phyloP scores from a whole-genome alignment of 2,113 vertebrate species.

The Zosterops borbonicus region DNA sequence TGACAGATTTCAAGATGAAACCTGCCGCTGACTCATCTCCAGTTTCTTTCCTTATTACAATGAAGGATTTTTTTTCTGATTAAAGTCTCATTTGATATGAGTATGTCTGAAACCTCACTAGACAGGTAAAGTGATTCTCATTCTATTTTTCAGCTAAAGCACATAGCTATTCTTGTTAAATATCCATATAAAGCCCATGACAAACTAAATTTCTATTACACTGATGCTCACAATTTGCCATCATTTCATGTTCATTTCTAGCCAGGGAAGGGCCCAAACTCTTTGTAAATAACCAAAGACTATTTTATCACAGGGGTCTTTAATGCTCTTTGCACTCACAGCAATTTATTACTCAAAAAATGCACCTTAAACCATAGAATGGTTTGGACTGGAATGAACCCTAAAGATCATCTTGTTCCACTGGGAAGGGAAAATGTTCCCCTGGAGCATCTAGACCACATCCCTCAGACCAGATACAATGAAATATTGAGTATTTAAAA shows the following conservation, averaged over 20 bases:
- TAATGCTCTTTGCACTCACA: not conserved
- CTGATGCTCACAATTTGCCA: not conserved
- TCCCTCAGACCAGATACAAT: not conserved
- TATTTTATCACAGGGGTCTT: not conserved
- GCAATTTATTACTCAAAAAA: not conserved
- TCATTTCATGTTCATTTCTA: rapidly evolving
- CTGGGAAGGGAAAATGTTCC: not conserved
- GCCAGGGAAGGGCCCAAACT: not conserved
- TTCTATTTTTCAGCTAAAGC: not conserved
- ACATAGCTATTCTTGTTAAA: not conserved
- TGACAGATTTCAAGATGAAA: not conserved
- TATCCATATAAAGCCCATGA: not conserved
- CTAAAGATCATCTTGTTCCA: not conserved
- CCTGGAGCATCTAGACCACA: rapidly evolving
- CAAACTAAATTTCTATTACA: not conserved
- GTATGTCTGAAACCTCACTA: not conserved
- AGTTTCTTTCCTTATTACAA: not conserved
- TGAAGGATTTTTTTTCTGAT: not conserved
- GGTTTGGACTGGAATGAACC: not conserved
- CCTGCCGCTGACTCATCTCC: not conserved
- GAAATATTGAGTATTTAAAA: not conserved
- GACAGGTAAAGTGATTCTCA: not conserved
- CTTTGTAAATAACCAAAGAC: not conserved
- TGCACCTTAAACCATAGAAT: not conserved
- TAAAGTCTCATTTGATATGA: not conserved